These are phyloP conservation scores for Tricholaema leucomelas DNA, from an alignment of 2,113 vertebrate genomes.

Conservation along the genomic window DNA sequence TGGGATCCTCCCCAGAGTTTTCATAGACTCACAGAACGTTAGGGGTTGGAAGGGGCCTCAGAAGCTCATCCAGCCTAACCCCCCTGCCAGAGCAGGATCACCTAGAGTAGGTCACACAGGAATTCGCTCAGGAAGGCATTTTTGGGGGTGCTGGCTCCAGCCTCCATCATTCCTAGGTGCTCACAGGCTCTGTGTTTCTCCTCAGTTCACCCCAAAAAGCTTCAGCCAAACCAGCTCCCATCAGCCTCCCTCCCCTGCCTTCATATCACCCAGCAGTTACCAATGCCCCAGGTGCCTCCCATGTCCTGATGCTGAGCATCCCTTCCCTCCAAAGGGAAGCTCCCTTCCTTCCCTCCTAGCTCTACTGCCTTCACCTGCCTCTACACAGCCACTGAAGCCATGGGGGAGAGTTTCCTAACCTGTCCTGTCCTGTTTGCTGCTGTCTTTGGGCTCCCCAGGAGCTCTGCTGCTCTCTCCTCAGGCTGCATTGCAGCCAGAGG, in stretches of 20 bases:
- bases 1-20: background rate
- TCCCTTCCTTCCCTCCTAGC: background rate
- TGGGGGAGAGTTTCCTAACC: background rate
- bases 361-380: background rate
- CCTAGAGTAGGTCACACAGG: too few species aligned
- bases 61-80: too few species aligned
- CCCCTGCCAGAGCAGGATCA: too few species aligned
- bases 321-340: background rate
- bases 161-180: background rate
- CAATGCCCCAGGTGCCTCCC: background rate
- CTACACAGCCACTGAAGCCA: background rate
- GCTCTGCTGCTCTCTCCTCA: background rate
- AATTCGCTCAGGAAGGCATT: too few species aligned
- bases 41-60: too few species aligned
- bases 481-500: conserved; percentile 70
- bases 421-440: background rate
- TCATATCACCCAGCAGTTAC: background rate
- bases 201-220: background rate
- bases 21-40: background rate
- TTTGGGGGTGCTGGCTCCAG: background rate
- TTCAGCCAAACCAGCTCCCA: background rate
- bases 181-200: background rate
- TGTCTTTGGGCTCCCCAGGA: background rate
- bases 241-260: background rate
- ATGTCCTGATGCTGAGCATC: background rate